These are phyloP conservation scores for Rhingia rostrata DNA, from an alignment of 2,888 invertebrate genomes.

Conservation along the genomic window DNA sequence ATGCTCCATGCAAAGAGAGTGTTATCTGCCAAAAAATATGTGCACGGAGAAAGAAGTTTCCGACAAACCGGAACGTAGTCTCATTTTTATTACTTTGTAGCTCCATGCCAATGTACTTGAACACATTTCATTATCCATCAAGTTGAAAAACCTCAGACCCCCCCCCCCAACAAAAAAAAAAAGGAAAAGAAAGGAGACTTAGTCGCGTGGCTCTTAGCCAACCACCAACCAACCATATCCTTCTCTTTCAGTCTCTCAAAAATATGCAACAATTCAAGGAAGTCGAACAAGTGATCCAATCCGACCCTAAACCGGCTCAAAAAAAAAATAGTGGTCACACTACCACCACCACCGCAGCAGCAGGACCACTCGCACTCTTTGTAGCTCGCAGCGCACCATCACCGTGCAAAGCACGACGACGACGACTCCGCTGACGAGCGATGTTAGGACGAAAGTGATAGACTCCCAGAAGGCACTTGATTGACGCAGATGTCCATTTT, in stretches of 20 bases:
- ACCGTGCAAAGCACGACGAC: constrained; percentile 18
- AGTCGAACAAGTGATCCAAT: constrained; percentile 62
- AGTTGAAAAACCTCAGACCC: no score
- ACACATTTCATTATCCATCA: constrained; percentile 40
- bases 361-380: constrained; percentile 6
- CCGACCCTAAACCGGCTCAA: constrained; percentile 63
- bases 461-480: constrained; percentile 71
- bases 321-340: constrained; percentile 46
- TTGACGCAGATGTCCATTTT: constrained; percentile 72
- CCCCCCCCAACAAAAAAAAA: neutral
- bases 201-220: constrained; percentile 64
- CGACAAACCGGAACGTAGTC: constrained; percentile 54
- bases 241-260: neutral
- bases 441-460: constrained; percentile 71
- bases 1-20: constrained; percentile 43
- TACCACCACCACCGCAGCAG: constrained; percentile 26
- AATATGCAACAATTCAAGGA: constrained; percentile 29
- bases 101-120: constrained; percentile 56
- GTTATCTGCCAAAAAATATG: constrained; percentile 26
- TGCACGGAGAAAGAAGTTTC: constrained; percentile 25
- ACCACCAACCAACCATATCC: constrained; percentile 19
- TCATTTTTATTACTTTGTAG: constrained; percentile 7
- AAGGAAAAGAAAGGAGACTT: constrained; percentile 33
- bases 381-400: constrained; percentile 9
- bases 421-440: constrained; percentile 25